Base-by-base conservation (phyloP, 2,797 vertebrate species). In the Lepidocolaptes lacrymiger region DNA sequence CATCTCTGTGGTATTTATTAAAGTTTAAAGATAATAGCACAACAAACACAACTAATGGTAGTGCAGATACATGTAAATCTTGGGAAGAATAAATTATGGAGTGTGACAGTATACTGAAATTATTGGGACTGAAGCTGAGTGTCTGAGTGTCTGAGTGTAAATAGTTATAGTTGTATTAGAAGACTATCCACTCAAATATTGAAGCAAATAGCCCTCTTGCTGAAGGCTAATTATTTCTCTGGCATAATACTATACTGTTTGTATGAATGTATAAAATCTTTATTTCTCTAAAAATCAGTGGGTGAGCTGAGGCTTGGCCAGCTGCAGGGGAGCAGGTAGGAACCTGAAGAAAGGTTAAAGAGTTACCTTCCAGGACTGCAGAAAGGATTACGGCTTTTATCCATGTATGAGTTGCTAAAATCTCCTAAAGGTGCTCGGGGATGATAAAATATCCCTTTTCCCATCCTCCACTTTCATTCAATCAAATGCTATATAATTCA, bases 11-110 rank as follows among this genome's bases (percentile, higher is more conserved):
- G 52, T 76, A 66, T 76, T 92, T 90, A 91, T 91, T 78, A 95
- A 95, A 85, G 11, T 94, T 93, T 89, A 88, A 91, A 93, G 69
- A 22, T 95, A 80, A 89, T 61, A 88, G 43, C 66, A 84, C n/a
- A 72, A 88, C 39, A 90, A 88, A 90, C 24, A 84, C 19, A 93
- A 63, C 27, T 94, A 90, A 88, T 51, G 39, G 55, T 51, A 81
- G 39, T 55, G 48, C n/a, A 79, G 68, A 91, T 59, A 36, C 39
- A 68, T n/a, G 36, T 82, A 93, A 83, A 82, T 94, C 59, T 82
- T 86, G 30, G 10, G 39, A 73, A 78, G 71, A 90, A 90, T 58
- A 96, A 95, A 91, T 81, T 84, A 16, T n/a, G 88, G 36, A 58
- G 19, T 79, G 66, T 59, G 73, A 86, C 13, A 88, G 26, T 75